These are phyloP conservation scores for Xiphorhynchus erythropygius DNA, from an alignment of 2,797 vertebrate species.

Conservation along the genomic window DNA sequence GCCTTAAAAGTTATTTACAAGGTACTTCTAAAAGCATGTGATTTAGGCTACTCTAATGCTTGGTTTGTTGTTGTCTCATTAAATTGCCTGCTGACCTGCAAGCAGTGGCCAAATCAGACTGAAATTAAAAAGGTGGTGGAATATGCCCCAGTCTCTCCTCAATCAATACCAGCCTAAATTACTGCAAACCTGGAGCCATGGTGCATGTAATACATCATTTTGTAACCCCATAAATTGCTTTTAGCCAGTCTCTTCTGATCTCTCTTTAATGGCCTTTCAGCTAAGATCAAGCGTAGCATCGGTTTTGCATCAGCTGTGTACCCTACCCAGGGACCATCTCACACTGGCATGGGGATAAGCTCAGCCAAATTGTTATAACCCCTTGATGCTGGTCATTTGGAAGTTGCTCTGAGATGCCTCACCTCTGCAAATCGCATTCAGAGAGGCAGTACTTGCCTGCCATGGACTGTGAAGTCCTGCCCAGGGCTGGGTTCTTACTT, in stretches of 20 bases:
- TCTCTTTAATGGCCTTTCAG: constrained; percentile 54
- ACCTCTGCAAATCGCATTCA: rapidly evolving
- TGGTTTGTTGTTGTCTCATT: constrained; percentile 64
- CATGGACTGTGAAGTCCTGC: rapidly evolving
- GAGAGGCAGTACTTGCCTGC: neutral
- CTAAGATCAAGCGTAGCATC: constrained; percentile 30
- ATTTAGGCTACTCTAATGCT: constrained; percentile 55
- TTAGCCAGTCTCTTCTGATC: constrained; percentile 56
- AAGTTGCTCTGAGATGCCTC: neutral
- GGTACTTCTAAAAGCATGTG: constrained; percentile 42
- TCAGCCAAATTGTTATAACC: neutral
- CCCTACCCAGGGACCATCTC: neutral
- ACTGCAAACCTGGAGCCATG: constrained; percentile 61
- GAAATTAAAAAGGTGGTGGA: constrained; percentile 67
- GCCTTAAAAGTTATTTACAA: constrained; percentile 61
- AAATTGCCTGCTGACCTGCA: constrained; percentile 58
- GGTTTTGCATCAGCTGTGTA: neutral
- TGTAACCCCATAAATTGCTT: constrained; percentile 61
- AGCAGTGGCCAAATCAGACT: constrained; percentile 47
- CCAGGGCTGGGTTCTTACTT: neutral
- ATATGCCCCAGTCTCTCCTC: constrained; percentile 59
- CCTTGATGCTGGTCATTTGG: neutral
- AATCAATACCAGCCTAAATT: constrained; percentile 66
- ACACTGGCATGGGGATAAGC: neutral
- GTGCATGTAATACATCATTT: constrained; percentile 71